Base-by-base conservation (phyloP, 2,888 invertebrate genomes). In the Smittia aterrima region DNA sequence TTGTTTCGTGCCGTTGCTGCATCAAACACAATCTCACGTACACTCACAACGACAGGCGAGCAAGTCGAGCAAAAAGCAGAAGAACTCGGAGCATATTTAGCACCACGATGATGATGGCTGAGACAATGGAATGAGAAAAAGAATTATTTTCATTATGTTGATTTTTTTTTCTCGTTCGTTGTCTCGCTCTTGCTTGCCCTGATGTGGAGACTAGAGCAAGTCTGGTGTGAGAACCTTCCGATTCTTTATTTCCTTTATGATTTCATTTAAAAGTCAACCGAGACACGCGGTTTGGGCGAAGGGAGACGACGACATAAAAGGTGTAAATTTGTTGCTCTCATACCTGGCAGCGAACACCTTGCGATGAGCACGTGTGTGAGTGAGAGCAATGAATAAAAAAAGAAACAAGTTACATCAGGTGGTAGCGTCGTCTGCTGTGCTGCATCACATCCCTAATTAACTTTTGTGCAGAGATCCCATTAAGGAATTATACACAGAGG, bases 301-400 rank as follows among this genome's bases (percentile, higher is more conserved):
- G 47, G 6, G 27, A 6, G 32, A 66, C 18, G 22, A 18, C 3
- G n/a, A 9, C 20, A 18, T 7, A 13, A 70, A 70, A 70, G 70
- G 70, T 70, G 70, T 70, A 70, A 70, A 70, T 70, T 70, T 70
- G 70, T 70, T 70, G 54, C 54, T 18, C 70, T 53, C 9, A 25
- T 70, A 32, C 70, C 70, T 70, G 32, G n/a, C 4, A 24, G 47
- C 18, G 25, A 25, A 54, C 70, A 70, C 70, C 67, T 67, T 24
- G 16, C 40, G 22, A 6, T 18, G 58, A 41, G 67, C 67, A 67
- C 67, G 67, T 54, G 70, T 54, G 54, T 54, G n/a, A 32, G 7
- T 24, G 47, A 47, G 38, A 38, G 38, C n/a, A n/a, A n/a, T n/a
- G n/a, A n/a, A n/a, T n/a, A n/a, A n/a, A n/a, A 32, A 6, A 9